Evolutionary conservation across 1,140 invertebrate species (phyloP), one percentile per base, ranked within the genome.

Genomic region (Bombus cullumanus): DNA sequence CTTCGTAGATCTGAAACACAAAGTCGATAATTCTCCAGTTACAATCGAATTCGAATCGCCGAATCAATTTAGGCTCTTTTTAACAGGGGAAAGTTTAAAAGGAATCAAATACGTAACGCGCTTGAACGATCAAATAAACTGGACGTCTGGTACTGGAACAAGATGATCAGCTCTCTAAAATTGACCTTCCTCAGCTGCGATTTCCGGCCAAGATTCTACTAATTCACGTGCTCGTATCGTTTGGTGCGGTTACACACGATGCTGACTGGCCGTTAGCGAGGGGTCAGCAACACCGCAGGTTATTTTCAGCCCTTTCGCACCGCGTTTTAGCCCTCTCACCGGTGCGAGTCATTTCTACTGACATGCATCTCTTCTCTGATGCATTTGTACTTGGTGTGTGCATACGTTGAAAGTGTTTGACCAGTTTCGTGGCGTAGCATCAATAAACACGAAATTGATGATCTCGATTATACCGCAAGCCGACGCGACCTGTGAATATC

Each of bases 221-320:
- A 73, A 85, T 85, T 34, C 66, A 41, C 25, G 43, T 74, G 34
- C 43, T 77, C 73, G 31, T 41, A 75, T 31, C 41, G 39, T 8
- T 62, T 47, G 37, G 28, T 72, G 22, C 41, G 39, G 62, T 81
- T 69, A 75, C n/a, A 69, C 72, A 39, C 53, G 76, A 78, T 34
- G 71, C 80, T 83, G 66, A 62, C 69, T 62, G 64, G 39, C 59
- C 73, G 28, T 28, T 31, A 22, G 31, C 81, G 37, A 90, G 74
- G 74, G 87, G 78, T 86, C 74, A 86, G 75, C 66, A 37, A 88
- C 80, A 89, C 83, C 64, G 83, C 3, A 18, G 80, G 88, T 88
- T 89, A 88, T 90, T 91, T 90, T 85, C 57, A 91, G 89, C 74
- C 57, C 53, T 86, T 25, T 66, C 28, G 15, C n/a, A 43, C 2